These are phyloP conservation scores for Proteles cristata DNA, from an alignment of 2,113 vertebrate species.

Conservation along the genomic window DNA sequence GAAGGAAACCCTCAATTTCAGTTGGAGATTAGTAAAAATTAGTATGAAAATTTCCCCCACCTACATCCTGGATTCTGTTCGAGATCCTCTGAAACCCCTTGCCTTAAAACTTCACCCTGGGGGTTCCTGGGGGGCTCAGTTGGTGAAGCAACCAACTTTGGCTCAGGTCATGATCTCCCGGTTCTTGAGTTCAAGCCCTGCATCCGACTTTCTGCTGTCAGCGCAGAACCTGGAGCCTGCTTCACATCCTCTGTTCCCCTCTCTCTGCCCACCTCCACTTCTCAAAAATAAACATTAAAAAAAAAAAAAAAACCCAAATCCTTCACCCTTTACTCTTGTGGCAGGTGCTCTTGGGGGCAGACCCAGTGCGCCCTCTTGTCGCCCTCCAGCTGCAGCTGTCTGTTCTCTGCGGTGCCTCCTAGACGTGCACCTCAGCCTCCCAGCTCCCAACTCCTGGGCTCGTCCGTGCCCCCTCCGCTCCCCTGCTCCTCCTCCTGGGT, in stretches of 20 bases:
- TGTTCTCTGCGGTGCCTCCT: background rate
- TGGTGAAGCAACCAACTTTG: background rate
- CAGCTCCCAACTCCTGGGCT: background rate
- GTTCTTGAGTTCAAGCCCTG: background rate
- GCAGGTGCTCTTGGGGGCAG: background rate
- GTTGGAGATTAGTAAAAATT: background rate
- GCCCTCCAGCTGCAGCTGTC: background rate
- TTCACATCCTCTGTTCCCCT: background rate
- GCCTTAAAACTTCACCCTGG: background rate
- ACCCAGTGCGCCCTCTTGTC: rapidly evolving
- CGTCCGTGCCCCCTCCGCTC: too few species aligned
- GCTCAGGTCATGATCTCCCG: background rate
- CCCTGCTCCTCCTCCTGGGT: background rate
- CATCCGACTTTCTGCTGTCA: background rate
- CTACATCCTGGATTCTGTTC: background rate
- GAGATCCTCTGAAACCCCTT: background rate
- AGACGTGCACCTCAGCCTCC: background rate
- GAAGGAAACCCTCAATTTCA: slow-evolving; percentile 18
- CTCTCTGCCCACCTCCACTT: background rate
- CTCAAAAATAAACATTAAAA: background rate
- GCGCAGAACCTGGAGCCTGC: background rate
- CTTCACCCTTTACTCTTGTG: background rate
- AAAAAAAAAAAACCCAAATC: background rate
- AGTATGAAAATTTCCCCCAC: background rate
- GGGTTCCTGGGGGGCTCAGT: background rate